Evolutionary conservation across 2,888 invertebrate species (phyloP).

Genomic region (Drosophila buzzatii): DNA sequence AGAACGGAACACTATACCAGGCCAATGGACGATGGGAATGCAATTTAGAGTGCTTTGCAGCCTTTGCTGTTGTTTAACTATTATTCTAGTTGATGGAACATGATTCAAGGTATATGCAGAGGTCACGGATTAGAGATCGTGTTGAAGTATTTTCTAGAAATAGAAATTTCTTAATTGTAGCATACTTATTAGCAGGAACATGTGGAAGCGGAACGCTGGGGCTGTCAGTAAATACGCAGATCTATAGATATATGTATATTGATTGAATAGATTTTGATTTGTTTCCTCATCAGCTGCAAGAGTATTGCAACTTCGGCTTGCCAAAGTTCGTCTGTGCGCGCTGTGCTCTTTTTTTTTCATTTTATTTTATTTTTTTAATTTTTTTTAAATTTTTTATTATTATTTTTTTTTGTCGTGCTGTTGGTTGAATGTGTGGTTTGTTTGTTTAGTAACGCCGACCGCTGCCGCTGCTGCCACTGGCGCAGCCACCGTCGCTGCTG

Average conservation of each 20-base stretch:
- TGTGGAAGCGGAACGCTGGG: not conserved
- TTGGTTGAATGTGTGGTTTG: slow-evolving; percentile 2
- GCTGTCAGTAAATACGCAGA: not conserved
- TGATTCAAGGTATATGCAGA: not conserved
- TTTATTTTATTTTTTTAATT: not conserved
- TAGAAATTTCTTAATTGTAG: not conserved
- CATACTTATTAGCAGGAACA: not conserved
- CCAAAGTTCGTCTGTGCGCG: slow-evolving; percentile 22
- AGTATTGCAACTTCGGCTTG: slow-evolving; percentile 19
- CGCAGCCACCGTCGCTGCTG: slow-evolving; percentile 73
- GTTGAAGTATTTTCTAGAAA: not conserved
- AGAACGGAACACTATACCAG: not conserved
- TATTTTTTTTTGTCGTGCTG: not conserved
- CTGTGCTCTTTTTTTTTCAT: slow-evolving; percentile 1
- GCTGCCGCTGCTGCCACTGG: slow-evolving; percentile 71
- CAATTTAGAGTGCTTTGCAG: not conserved
- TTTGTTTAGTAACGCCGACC: slow-evolving; percentile 65
- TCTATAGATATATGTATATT: not conserved
- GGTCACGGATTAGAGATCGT: not conserved
- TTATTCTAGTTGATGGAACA: not conserved
- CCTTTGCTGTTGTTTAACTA: not conserved
- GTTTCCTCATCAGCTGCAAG: slow-evolving; percentile 14
- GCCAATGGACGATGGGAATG: not conserved
- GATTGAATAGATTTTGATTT: not conserved
- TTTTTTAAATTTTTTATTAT: not conserved